Conservation (phyloP, 64 coral and sea anemone species). For the Stylophora pistillata region DNA sequence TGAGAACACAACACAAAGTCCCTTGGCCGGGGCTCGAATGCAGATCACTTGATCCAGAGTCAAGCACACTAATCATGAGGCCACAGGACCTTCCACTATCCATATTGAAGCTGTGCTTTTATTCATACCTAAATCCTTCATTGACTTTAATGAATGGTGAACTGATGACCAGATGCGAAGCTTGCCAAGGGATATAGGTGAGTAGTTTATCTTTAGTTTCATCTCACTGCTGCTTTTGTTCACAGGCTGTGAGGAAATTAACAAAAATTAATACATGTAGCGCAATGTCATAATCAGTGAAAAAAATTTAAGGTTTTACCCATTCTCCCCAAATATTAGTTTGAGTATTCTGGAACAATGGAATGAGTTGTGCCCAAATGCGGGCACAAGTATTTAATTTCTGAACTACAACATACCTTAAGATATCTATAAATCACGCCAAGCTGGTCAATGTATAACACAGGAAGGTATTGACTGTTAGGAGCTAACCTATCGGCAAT, state of each 20-base stretch:
- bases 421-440: conserved; percentile 82
- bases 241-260: conserved; percentile 55
- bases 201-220: conserved; percentile 84
- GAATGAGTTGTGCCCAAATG: no score
- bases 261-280: neutral
- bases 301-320: no score
- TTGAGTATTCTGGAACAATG: no score
- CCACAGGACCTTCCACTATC: neutral
- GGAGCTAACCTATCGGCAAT: conserved; percentile 37
- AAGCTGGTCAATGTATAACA: conserved; percentile 82
- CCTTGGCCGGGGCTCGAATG: no score
- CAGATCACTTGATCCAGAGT: no score
- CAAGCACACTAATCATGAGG: neutral
- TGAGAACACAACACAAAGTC: no score
- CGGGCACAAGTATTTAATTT: no score
- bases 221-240: conserved; percentile 76
- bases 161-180: conserved; percentile 81
- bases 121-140: conserved; percentile 80
- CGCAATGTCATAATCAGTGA: no score
- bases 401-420: conserved; percentile 42
- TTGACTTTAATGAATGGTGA: conserved; percentile 70
- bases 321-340: no score
- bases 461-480: conserved; percentile 68
- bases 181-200: conserved; percentile 90
- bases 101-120: neutral